Base-by-base conservation (phyloP, 2,797 vertebrate genomes). In the Eospalax fontanierii region DNA sequence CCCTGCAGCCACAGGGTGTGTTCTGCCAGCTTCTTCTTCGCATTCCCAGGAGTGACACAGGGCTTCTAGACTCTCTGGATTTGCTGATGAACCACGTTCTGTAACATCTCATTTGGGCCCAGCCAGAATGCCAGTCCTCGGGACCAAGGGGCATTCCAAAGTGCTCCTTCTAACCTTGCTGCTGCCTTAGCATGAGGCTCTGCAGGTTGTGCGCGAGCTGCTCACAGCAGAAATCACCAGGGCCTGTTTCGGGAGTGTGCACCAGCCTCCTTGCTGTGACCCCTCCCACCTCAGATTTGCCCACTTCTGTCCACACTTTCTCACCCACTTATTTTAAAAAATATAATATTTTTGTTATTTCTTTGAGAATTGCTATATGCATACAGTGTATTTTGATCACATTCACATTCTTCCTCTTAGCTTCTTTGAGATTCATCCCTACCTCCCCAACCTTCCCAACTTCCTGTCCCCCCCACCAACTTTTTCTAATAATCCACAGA, bases 1-100 rank as follows among this genome's bases (percentile, higher is more conserved):
- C 40, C 30, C 6, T 54, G 33, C 0, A n/a, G 21, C 71, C 2
- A 10, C 1, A n/a, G 21, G n/a, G 14, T 54, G 4, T 0, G 2
- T 40, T 57, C 80, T 86, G n/a, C 26, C 30, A 38, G 4, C 11
- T 73, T 3, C 0, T 66, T 82, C 40, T 43, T 40, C 54, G 4
- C 6, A 40, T 68, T 57, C 35, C 65, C 6, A 0, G 43, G 46
- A 78, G 54, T 50, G 5, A 16, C 71, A 78, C 3, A 1, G 24
- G 43, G 35, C 22, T 73, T 90, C 54, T 68, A 46, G 28, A 80
- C 70, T 71, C 11, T 0, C 40, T 61, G 22, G 21, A 14, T 63
- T 75, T 79, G 43, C 50, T 54, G 70, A 87, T 16, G 57, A 94
- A 75, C 9, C n/a, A 6, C 14, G 19, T 6, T 7, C 22, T 22